A percentile compares a stretch with the other conserved stretches of the same genome.
phyloP scores from a whole-genome alignment of 1,140 invertebrate species.

The Dinothrombium tinctorium region DNA sequence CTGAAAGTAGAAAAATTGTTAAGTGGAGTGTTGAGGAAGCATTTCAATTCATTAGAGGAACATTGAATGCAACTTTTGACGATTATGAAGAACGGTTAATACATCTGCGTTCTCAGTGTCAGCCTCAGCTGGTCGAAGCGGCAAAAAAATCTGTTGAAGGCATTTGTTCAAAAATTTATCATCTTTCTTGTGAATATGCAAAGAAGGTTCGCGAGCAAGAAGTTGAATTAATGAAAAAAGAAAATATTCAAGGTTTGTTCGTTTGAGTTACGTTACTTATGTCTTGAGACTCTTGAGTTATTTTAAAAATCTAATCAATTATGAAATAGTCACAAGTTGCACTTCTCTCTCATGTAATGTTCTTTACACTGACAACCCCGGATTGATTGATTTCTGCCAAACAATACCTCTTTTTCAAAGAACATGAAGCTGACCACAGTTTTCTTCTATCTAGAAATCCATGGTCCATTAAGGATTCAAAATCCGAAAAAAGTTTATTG shows the following conservation, averaged over 20 bases:
- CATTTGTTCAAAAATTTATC: slow-evolving; percentile 81
- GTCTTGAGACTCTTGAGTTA: not conserved
- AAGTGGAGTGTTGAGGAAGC: slow-evolving; percentile 97
- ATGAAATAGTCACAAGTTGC: too few species aligned
- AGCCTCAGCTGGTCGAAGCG: slow-evolving; percentile 76
- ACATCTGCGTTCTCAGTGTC: slow-evolving; percentile 58
- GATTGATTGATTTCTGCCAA: not conserved
- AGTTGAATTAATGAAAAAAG: slow-evolving; percentile 54
- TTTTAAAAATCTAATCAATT: slow-evolving; percentile 5
- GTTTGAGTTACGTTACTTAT: too few species aligned
- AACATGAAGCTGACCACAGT: not conserved
- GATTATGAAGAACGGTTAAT: slow-evolving; percentile 33
- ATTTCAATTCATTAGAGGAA: slow-evolving; percentile 77
- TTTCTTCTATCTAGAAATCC: slow-evolving; percentile 26
- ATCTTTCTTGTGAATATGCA: slow-evolving; percentile 68
- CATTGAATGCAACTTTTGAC: slow-evolving; percentile 82
- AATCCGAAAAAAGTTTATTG: slow-evolving; percentile 70
- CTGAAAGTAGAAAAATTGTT: slow-evolving; percentile 81
- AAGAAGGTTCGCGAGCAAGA: slow-evolving; percentile 72
- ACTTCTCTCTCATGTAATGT: too few species aligned
- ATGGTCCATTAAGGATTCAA: slow-evolving; percentile 28
- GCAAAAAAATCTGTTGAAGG: slow-evolving; percentile 82
- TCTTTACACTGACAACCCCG: too few species aligned
- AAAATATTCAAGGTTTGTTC: slow-evolving; percentile 36
- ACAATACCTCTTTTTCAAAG: not conserved